phyloP scores from a whole-genome alignment of 2,797 vertebrate genomes.

The Leptoclinus maculatus region DNA sequence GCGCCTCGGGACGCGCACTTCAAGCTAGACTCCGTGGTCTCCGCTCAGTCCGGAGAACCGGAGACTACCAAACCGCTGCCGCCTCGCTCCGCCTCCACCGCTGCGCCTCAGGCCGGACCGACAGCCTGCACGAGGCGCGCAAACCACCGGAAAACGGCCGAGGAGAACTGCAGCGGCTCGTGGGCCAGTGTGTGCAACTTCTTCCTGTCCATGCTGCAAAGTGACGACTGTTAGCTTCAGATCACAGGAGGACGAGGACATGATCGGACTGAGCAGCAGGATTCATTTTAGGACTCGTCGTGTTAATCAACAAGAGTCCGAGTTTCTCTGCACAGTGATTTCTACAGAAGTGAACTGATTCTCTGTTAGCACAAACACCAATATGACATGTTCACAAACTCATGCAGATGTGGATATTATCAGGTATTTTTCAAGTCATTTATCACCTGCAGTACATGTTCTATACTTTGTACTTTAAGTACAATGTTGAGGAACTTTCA shows the following conservation, averaged over 20 bases:
- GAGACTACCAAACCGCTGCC: neutral
- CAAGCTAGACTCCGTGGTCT: slow-evolving; percentile 60
- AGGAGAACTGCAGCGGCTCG: slow-evolving; percentile 86
- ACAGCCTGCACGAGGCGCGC: slow-evolving; percentile 73
- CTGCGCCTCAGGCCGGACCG: neutral
- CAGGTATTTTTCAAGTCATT: slow-evolving; percentile 11
- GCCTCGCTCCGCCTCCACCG: neutral
- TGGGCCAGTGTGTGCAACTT: slow-evolving; percentile 88
- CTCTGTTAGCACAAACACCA: neutral
- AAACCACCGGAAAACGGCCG: slow-evolving; percentile 79
- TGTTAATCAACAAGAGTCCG: neutral
- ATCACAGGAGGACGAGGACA: neutral
- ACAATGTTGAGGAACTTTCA: neutral
- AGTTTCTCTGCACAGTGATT: neutral
- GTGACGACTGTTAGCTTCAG: slow-evolving; percentile 80
- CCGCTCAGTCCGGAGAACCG: neutral
- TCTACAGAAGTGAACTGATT: neutral
- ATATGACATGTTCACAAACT: neutral
- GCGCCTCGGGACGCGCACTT: slow-evolving; percentile 85
- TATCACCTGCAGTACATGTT: slow-evolving; percentile 1
- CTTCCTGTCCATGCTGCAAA: slow-evolving; percentile 87
- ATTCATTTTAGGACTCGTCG: neutral
- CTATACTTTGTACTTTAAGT: neutral
- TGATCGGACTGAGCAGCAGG: neutral
- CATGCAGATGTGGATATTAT: neutral